Base-by-base conservation (phyloP, 2,888 invertebrate genomes). In the Luffia ferchaultella region DNA sequence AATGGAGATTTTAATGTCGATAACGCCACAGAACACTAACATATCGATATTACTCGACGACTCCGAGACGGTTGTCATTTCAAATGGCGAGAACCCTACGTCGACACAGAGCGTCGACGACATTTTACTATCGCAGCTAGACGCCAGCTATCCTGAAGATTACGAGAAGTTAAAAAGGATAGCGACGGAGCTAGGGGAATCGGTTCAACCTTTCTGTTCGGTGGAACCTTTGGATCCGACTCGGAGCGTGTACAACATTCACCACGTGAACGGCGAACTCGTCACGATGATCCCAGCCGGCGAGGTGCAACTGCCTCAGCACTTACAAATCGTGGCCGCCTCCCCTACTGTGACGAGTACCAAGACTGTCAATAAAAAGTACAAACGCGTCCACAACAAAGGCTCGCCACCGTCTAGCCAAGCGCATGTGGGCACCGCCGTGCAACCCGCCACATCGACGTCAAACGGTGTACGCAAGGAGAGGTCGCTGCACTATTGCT, bases 401-500 rank as follows among this genome's bases (percentile, higher is more conserved):
- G 86, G 75, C 58, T 82, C 86, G 44, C 76, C 85, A 42, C 78
- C 70, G 47, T 63, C 67, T 54, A 64, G 64, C 52, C 85, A 65
- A 65, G 64, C 57, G 59, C 85, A 63, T 63, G 74, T 63, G 54
- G 76, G 63, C 52, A 83, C 66, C 52, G 79, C 63, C 43, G 78
- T 74, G 52, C 83, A 80, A 60, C 79, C 76, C 49, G 86, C 88
- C 41, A 87, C 87, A 15, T 88, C 88, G 12, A 88, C 88, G 30
- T 89, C 89, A 50, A 89, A 90, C 58, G 88, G 90, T n/a, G 90
- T 90, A 16, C 85, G 93, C 12, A 95, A 95, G 67, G 95, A 95
- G 68, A 86, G 96, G 60, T 91, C 96, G 53, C 77, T 97, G 57
- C 92, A 99, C 76, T 92, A 96, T 76, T 90, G 98, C 86, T 90